A percentile compares a stretch with the other conserved stretches of the same genome.
These are phyloP conservation scores for Gobionotothen gibberifrons DNA, from an alignment of 2,797 vertebrate genomes.

Conservation along the genomic window DNA sequence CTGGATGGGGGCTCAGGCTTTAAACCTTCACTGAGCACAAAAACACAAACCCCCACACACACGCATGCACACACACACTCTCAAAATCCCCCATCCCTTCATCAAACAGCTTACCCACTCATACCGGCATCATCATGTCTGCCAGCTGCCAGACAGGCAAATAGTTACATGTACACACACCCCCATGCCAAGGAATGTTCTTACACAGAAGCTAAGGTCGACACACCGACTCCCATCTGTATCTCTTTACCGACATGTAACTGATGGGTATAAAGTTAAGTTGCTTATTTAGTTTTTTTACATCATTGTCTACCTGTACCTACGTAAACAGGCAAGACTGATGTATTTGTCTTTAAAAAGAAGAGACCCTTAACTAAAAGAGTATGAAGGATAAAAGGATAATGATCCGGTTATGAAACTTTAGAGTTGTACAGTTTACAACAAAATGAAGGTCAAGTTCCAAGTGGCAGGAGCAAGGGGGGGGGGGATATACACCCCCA, in stretches of 20 bases:
- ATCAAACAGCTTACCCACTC: constrained; percentile 46
- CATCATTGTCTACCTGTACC: background rate
- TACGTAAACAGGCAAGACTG: no score
- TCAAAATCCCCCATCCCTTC: constrained; percentile 33
- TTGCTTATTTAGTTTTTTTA: no score
- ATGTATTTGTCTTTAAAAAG: no score
- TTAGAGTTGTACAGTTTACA: no score
- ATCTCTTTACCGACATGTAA: background rate
- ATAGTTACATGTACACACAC: constrained; percentile 23
- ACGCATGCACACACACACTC: constrained; percentile 1
- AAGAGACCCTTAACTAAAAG: no score
- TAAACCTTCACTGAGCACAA: background rate
- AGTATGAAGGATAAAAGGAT: no score
- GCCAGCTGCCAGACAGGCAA: constrained; percentile 45
- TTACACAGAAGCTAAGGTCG: constrained; percentile 18
- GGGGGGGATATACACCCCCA: no score
- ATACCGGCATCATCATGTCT: constrained; percentile 49
- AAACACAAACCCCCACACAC: constrained; percentile 18
- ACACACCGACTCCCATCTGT: background rate
- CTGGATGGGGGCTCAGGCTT: constrained; percentile 56
- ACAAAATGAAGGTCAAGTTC: no score
- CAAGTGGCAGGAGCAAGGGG: no score
- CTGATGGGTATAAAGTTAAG: background rate
- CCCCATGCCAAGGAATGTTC: constrained; percentile 23
- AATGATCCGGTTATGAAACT: no score